phyloP scores from a whole-genome alignment of 1,140 invertebrate genomes.

The Cydia amplana region DNA sequence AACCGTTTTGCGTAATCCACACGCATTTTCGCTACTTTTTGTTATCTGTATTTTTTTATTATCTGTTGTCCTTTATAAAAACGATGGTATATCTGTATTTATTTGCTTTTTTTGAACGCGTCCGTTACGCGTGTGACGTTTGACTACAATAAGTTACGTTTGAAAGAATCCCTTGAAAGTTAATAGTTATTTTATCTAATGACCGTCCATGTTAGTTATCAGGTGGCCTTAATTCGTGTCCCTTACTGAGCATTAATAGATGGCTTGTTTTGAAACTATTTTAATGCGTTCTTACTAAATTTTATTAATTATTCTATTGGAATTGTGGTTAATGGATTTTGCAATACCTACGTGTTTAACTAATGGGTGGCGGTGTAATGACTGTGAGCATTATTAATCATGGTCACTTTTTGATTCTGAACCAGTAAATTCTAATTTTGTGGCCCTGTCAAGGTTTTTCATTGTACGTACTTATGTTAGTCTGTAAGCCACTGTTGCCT shows the following conservation, averaged over 20 bases:
- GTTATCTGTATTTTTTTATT: neutral
- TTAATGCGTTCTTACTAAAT: slow-evolving; percentile 35
- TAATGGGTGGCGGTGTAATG: neutral
- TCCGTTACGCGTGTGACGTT: neutral
- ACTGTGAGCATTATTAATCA: neutral
- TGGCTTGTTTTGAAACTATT: slow-evolving; percentile 38
- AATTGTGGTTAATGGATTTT: slow-evolving; percentile 24
- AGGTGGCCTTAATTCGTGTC: slow-evolving; percentile 51
- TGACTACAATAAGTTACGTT: slow-evolving; percentile 34
- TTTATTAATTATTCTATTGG: slow-evolving; percentile 31
- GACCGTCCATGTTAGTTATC: slow-evolving; percentile 53
- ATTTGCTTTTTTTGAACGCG: neutral
- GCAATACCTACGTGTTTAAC: neutral
- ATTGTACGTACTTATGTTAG: no score
- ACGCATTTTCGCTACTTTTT: neutral
- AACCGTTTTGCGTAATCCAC: slow-evolving; percentile 17
- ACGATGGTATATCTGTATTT: neutral
- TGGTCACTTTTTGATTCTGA: neutral
- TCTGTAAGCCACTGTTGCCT: no score
- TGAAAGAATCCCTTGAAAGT: slow-evolving; percentile 41
- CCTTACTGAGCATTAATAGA: slow-evolving; percentile 38
- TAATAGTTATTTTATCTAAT: slow-evolving; percentile 70
- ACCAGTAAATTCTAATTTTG: neutral
- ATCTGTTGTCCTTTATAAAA: neutral
- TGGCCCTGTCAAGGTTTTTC: no score